These are phyloP conservation scores for Pachymerium ferrugineum DNA, from an alignment of 2,888 invertebrate genomes.

Conservation along the genomic window DNA sequence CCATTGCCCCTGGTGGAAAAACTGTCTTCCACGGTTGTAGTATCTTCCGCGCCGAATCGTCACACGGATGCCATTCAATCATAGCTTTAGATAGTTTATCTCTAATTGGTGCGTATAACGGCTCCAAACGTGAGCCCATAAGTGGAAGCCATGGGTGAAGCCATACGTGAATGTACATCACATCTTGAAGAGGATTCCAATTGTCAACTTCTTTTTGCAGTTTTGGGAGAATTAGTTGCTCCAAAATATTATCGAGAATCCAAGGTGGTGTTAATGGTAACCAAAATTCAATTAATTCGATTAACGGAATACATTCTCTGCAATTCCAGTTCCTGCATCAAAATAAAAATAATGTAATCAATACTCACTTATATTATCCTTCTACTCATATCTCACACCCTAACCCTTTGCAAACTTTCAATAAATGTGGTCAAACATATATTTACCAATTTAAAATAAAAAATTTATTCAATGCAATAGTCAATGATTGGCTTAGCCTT, in stretches of 20 bases:
- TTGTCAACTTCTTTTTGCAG: constrained; percentile 64
- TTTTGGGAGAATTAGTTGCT: constrained; percentile 69
- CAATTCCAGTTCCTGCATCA: constrained; percentile 70
- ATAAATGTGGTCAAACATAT: background rate
- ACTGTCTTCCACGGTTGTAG: constrained; percentile 82
- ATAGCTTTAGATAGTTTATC: constrained; percentile 84
- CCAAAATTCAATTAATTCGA: constrained; percentile 76
- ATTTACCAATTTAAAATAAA: background rate
- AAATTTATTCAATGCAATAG: too few species aligned
- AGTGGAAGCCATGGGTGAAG: constrained; percentile 91
- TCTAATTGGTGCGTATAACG: constrained; percentile 81
- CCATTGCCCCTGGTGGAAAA: constrained; percentile 68
- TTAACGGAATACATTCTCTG: constrained; percentile 68
- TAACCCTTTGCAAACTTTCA: background rate
- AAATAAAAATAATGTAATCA: constrained; percentile 35
- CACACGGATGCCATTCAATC: constrained; percentile 91
- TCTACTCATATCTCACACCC: background rate
- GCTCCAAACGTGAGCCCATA: constrained; percentile 55
- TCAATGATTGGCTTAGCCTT: too few species aligned
- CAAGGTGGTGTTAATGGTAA: constrained; percentile 69
- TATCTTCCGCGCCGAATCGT: constrained; percentile 85
- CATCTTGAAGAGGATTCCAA: constrained; percentile 95
- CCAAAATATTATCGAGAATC: constrained; percentile 74
- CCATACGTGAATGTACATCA: constrained; percentile 94
- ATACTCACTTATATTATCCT: too few species aligned